Conservation (phyloP, 2,888 invertebrate species). For the Crematogaster levior region DNA sequence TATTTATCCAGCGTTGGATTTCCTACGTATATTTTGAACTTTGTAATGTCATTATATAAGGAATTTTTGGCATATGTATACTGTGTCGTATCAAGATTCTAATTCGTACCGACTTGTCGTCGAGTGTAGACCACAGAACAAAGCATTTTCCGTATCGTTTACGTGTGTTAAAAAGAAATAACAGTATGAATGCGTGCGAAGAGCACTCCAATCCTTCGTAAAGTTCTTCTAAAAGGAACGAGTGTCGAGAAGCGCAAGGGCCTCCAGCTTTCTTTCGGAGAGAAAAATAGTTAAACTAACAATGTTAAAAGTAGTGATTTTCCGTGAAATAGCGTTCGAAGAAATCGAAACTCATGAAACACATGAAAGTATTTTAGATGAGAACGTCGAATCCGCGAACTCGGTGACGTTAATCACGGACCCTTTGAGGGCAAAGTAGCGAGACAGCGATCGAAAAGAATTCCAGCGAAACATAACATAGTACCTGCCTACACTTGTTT, state of each 20-base stretch:
- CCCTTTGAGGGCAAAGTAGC: conserved; percentile 1
- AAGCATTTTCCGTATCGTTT: neutral
- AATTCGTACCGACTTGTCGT: neutral
- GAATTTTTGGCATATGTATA: neutral
- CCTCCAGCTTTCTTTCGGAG: neutral
- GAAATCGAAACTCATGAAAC: conserved; percentile 76
- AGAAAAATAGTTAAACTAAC: conserved; percentile 60
- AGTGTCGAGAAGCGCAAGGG: neutral
- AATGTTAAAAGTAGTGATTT: conserved; percentile 65
- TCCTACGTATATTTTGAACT: neutral
- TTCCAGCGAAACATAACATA: conserved; percentile 73
- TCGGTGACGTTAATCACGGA: conserved; percentile 28
- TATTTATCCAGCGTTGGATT: neutral
- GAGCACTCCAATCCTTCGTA: neutral
- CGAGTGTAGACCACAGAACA: neutral
- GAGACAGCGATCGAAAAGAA: conserved; percentile 45
- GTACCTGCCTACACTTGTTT: conserved; percentile 75
- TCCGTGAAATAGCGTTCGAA: conserved; percentile 59
- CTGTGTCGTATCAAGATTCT: neutral
- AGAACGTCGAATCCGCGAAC: conserved; percentile 56
- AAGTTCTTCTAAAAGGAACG: conserved; percentile 3
- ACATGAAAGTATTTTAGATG: conserved; percentile 77
- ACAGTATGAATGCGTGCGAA: neutral
- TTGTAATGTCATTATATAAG: conserved; percentile 9
- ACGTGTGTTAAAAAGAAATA: neutral